These are phyloP conservation scores for Ceyx erithaca DNA, from an alignment of 2,797 vertebrate species.

Conservation along the genomic window DNA sequence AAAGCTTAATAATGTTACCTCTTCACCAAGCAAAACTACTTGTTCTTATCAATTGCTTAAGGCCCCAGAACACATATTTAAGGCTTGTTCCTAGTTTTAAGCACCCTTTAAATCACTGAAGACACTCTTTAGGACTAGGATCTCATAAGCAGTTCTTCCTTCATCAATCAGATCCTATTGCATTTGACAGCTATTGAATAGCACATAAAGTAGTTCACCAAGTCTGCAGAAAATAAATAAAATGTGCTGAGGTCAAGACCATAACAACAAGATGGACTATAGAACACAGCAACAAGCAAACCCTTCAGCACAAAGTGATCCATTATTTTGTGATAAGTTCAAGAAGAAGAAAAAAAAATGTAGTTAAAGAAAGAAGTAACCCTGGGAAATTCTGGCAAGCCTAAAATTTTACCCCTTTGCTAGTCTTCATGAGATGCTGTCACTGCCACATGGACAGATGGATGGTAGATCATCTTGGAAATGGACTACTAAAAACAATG, in stretches of 20 bases:
- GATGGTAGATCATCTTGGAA: not conserved
- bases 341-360: not conserved
- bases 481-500: not conserved
- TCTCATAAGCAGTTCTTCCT: not conserved
- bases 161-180: constrained; percentile 29
- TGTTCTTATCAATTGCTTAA: not conserved
- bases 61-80: not conserved
- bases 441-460: not conserved
- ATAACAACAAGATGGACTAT: not conserved
- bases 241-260: constrained; percentile 1
- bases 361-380: not conserved
- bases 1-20: not conserved
- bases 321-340: not conserved
- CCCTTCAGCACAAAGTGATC: constrained; percentile 8
- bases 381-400: not conserved
- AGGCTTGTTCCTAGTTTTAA: not conserved
- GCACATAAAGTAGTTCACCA: not conserved
- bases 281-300: not conserved
- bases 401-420: not conserved
- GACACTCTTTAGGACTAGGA: not conserved
- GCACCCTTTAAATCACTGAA: not conserved
- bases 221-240: constrained; percentile 21
- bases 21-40: not conserved
- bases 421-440: not conserved
- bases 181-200: not conserved